phyloP scores from a whole-genome alignment of 2,113 vertebrate species.

The Rhinopomastus cyanomelas region DNA sequence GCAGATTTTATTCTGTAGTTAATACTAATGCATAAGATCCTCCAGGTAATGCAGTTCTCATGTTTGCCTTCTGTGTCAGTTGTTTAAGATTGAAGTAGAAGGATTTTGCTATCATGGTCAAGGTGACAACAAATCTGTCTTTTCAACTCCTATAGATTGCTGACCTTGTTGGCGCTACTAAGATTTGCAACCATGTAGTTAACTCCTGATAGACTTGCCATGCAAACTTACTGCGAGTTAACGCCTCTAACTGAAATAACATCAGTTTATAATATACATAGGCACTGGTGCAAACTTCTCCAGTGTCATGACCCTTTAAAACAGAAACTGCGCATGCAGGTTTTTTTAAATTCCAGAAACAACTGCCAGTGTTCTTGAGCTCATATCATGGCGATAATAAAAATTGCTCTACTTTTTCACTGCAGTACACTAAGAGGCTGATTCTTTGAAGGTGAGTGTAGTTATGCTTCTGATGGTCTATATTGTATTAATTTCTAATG shows the following conservation, averaged over 20 bases:
- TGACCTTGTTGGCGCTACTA: neutral
- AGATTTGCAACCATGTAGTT: neutral
- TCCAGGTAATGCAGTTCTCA: neutral
- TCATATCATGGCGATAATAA: neutral
- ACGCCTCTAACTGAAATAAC: neutral
- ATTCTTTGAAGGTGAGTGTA: neutral
- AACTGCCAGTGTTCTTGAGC: neutral
- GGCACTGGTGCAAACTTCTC: neutral
- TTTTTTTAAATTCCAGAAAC: neutral
- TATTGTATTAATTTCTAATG: neutral
- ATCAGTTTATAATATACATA: neutral
- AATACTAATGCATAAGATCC: neutral
- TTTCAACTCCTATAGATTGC: neutral
- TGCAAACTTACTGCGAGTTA: neutral
- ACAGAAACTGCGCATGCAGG: neutral
- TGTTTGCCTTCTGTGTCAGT: neutral
- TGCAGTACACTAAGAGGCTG: neutral
- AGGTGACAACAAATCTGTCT: slow-evolving; percentile 16
- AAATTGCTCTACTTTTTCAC: neutral
- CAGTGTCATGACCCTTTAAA: neutral
- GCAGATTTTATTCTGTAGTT: neutral
- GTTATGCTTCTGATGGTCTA: neutral
- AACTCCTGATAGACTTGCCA: neutral
- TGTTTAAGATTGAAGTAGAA: neutral
- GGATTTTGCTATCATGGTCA: neutral